A percentile compares a stretch with the other conserved stretches of the same genome.
Conservation (phyloP, 1,140 invertebrate genomes). For the Cyphomyrmex costatus region DNA sequence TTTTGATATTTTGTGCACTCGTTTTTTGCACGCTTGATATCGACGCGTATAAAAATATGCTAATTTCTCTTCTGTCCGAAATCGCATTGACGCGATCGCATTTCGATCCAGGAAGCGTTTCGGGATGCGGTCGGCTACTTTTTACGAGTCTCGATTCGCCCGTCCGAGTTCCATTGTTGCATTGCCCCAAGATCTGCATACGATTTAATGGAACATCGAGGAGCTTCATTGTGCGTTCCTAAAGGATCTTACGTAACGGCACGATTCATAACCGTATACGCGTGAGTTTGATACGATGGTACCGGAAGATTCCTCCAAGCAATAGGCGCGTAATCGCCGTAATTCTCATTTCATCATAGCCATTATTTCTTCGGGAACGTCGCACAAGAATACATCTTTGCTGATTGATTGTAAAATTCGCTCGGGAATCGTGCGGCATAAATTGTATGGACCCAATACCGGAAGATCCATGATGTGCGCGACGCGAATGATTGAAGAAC, state of each 20-base stretch:
- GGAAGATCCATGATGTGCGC: neutral
- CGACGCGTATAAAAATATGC: neutral
- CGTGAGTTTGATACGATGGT: constrained; percentile 68
- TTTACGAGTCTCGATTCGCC: constrained; percentile 74
- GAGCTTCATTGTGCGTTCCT: constrained; percentile 71
- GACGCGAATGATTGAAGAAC: constrained; percentile 28
- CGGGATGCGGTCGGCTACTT: constrained; percentile 68
- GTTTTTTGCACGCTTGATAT: neutral
- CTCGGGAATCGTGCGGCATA: neutral
- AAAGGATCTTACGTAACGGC: constrained; percentile 79
- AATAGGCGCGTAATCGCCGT: constrained; percentile 29
- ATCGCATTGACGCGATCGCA: constrained; percentile 37
- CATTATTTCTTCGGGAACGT: neutral
- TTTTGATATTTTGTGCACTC: neutral
- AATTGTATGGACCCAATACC: neutral
- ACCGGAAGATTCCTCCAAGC: constrained; percentile 54
- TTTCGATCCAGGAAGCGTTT: constrained; percentile 73
- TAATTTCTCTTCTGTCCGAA: neutral
- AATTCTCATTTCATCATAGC: constrained; percentile 41
- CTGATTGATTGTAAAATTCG: neutral
- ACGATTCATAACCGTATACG: constrained; percentile 73
- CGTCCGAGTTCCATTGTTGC: constrained; percentile 78
- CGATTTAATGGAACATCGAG: constrained; percentile 80
- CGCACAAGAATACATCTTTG: neutral
- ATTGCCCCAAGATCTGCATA: constrained; percentile 80